phyloP scores from a whole-genome alignment of 2,797 vertebrate genomes.

The Phylloscopus collybita region DNA sequence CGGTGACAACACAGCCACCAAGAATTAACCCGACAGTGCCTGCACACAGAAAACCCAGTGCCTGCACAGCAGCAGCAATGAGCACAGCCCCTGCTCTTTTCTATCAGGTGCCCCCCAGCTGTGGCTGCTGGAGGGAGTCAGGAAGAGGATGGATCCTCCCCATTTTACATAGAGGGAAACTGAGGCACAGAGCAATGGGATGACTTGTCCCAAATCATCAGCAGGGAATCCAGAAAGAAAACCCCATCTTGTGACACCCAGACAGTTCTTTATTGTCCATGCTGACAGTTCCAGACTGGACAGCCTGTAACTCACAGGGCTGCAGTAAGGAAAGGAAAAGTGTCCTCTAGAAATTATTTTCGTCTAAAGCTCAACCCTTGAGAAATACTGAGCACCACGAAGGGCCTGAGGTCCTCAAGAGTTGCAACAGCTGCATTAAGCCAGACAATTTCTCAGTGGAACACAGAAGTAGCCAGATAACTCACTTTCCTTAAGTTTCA shows the following conservation, averaged over 20 bases:
- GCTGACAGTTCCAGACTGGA: not conserved
- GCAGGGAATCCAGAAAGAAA: not conserved
- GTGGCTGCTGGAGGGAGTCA: not conserved
- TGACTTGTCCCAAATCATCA: not conserved
- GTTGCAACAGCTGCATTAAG: not conserved
- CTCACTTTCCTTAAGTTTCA: not conserved
- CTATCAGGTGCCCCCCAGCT: not conserved
- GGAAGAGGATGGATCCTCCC: not conserved
- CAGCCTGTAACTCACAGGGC: not conserved
- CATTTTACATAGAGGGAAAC: not conserved
- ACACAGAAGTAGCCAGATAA: not conserved
- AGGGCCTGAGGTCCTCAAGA: not conserved
- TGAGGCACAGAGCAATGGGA: fast-evolving
- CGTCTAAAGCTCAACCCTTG: not conserved
- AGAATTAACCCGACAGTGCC: not conserved
- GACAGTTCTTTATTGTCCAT: not conserved
- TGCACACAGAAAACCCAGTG: not conserved
- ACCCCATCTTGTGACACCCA: fast-evolving
- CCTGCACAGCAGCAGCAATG: not conserved
- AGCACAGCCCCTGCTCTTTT: fast-evolving
- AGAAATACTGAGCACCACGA: not conserved
- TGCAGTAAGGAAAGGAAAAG: not conserved
- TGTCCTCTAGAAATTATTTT: not conserved
- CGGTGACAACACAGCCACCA: not conserved
- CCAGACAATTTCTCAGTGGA: not conserved